Conservation (phyloP, 1,140 invertebrate genomes). For the Hirudo medicinalis region DNA sequence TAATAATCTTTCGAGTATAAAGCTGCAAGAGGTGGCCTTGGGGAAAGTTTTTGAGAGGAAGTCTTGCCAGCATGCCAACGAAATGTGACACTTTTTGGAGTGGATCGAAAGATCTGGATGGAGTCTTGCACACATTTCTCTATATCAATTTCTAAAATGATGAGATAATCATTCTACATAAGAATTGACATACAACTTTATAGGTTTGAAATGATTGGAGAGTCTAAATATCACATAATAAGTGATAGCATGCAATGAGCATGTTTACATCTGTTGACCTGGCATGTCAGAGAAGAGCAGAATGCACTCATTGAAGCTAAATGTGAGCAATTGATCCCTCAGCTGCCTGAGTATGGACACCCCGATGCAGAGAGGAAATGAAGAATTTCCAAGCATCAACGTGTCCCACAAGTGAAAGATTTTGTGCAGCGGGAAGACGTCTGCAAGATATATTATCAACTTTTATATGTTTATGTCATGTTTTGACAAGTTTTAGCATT, state of each 20-base stretch:
- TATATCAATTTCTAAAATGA: conserved; percentile 69
- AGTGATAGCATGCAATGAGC: background rate
- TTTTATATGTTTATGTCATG: too few species aligned
- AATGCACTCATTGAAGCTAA: conserved; percentile 94
- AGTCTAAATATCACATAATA: background rate
- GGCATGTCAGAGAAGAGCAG: conserved; percentile 90
- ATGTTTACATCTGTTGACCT: conserved; percentile 36
- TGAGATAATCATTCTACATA: too few species aligned
- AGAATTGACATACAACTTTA: too few species aligned
- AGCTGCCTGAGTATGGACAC: conserved; percentile 81
- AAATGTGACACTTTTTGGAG: conserved; percentile 73
- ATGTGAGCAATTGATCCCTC: conserved; percentile 64
- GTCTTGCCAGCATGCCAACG: conserved; percentile 54
- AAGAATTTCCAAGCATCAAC: conserved; percentile 75
- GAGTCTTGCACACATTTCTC: conserved; percentile 80
- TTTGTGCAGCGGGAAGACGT: conserved; percentile 95
- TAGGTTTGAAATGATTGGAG: too few species aligned
- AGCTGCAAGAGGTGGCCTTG: conserved; percentile 29
- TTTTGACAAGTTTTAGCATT: too few species aligned
- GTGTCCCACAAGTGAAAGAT: conserved; percentile 97
- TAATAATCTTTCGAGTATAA: conserved; percentile 38
- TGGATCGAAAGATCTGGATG: conserved; percentile 66
- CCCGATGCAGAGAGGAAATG: conserved; percentile 86
- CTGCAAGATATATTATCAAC: conserved; percentile 43
- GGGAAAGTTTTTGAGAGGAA: conserved; percentile 23